Conservation (phyloP, 2,888 invertebrate genomes). For the Serripes groenlandicus region DNA sequence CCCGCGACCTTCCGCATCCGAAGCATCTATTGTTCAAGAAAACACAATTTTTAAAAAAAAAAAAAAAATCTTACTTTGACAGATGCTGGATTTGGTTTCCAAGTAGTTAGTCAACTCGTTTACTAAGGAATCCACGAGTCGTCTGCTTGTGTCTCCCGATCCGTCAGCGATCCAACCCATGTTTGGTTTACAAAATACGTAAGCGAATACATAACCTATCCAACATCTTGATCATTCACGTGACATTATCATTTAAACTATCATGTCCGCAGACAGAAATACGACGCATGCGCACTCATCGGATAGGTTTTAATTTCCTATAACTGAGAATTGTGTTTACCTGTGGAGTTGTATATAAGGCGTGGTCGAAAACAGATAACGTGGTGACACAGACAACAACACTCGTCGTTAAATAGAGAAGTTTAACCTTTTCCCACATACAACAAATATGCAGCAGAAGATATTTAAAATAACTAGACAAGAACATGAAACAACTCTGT, state of each 20-base stretch:
- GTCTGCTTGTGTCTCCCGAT: background rate
- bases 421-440: no score
- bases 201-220: background rate
- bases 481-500: no score
- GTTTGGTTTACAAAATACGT: background rate
- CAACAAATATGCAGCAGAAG: no score
- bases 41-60: background rate
- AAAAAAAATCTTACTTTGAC: slow-evolving; percentile 8
- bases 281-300: background rate
- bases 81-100: background rate
- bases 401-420: no score
- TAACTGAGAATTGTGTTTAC: background rate
- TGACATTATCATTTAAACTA: background rate
- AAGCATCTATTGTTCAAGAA: background rate
- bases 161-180: slow-evolving; percentile 21
- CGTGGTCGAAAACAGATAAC: no score
- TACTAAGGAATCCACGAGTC: background rate
- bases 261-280: background rate
- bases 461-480: no score
- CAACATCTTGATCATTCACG: background rate
- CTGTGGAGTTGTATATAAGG: no score
- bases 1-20: background rate
- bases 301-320: background rate
- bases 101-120: background rate
- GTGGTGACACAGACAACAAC: no score